Base-by-base conservation (phyloP, 2,888 invertebrate genomes). In the Diarsia dahlii region DNA sequence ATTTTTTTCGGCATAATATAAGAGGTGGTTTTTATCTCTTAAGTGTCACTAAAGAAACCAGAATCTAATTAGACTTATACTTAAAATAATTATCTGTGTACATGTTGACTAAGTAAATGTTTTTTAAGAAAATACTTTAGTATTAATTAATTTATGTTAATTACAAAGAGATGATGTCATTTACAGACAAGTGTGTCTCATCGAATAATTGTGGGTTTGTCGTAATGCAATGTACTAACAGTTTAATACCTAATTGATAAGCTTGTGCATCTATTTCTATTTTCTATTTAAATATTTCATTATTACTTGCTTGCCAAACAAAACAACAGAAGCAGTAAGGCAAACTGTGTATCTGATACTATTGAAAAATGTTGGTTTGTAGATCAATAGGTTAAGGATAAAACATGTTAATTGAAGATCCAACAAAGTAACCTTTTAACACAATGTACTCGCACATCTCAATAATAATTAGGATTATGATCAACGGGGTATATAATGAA, bases 351-450 rank as follows among this genome's bases (percentile, higher is more conserved):
- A 50, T 8, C 4, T 3, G 4, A 5, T 71, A 45, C n/a, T 63
- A 45, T 56, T 52, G 8, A 52, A 63, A 64, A 56, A 20, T 48
- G 6, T 20, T 28, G 56, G 60, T 66, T 60, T 46, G 20, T 72
- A 56, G 81, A 65, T 81, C 62, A 78, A 34, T 81, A 58, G 83
- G 78, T 69, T 65, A 82, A 45, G 46, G 56, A 56, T 81, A 46
- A 56, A 64, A 45, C 34, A 63, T 54, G 70, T 39, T 82, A 71
- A 82, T 66, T 81, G 65, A 56, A 78, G 82, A 72, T 70, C 65
- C 66, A 66, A 72, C 54, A 73, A 66, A 45, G 23, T 72, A 28
- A 69, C 28, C 50, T 28, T 60, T 58, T 66, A 62, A 66, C 65
- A 52, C 46, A 52, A 54, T 60, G 20, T 68, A 60, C 50, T 67